Percentiles rank a stretch among this genome's conserved stretches.
Conservation (phyloP, 2,888 invertebrate species). For the Ashinkailepas kermadecensis region DNA sequence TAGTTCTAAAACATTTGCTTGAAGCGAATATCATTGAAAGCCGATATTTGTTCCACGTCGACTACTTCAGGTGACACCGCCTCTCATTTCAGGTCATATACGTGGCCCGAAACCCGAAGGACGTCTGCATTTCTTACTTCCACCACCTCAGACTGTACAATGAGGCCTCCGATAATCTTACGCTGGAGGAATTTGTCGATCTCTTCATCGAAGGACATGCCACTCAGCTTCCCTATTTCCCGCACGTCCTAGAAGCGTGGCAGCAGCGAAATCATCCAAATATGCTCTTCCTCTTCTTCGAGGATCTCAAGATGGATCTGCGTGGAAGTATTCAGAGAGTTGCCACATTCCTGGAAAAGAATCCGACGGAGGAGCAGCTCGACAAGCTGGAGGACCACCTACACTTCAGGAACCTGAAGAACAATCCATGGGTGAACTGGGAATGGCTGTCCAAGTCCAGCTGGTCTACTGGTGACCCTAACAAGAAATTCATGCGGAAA, state of each 20-base stretch:
- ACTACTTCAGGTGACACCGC: too few relatives aligned
- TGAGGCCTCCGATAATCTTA: constrained; percentile 26
- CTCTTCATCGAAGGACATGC: constrained; percentile 42
- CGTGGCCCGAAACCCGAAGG: constrained; percentile 45
- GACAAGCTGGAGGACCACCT: constrained; percentile 28
- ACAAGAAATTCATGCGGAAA: constrained; percentile 16
- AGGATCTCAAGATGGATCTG: constrained; percentile 41
- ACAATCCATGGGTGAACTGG: constrained; percentile 30
- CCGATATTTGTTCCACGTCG: too few relatives aligned
- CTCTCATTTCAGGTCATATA: constrained; percentile 39
- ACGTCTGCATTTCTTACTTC: constrained; percentile 44
- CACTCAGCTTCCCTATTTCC: constrained; percentile 43
- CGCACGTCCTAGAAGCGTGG: constrained; percentile 41
- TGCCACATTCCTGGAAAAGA: constrained; percentile 34
- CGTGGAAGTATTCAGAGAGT: constrained; percentile 33
- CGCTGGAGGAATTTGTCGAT: constrained; percentile 40
- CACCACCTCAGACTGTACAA: constrained; percentile 36
- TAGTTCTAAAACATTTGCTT: too few relatives aligned
- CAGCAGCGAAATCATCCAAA: constrained; percentile 37
- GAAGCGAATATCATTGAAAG: too few relatives aligned
- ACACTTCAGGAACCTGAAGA: constrained; percentile 31
- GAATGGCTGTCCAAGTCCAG: neutral
- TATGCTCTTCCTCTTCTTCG: constrained; percentile 42
- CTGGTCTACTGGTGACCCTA: neutral
- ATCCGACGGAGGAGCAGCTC: constrained; percentile 26